phyloP scores from a whole-genome alignment of 2,888 invertebrate genomes.

The Petrolisthes cinctipes region DNA sequence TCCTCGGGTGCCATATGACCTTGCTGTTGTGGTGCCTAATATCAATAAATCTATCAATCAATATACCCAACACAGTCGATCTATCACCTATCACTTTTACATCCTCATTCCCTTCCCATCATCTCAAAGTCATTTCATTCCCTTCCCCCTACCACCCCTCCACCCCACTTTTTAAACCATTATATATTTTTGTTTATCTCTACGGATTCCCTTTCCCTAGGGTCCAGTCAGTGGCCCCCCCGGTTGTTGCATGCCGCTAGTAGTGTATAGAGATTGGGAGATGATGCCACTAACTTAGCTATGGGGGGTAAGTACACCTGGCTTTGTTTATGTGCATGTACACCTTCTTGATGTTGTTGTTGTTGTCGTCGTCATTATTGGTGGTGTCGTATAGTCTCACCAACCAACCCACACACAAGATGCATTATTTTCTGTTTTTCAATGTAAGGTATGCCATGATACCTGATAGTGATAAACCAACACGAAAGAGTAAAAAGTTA shows the following conservation, averaged over 20 bases:
- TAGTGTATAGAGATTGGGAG: slow-evolving; percentile 53
- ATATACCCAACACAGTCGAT: not conserved
- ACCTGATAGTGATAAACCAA: no score
- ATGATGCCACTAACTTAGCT: slow-evolving; percentile 40
- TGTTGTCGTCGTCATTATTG: not conserved
- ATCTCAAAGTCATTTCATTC: not conserved
- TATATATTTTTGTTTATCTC: slow-evolving; percentile 17
- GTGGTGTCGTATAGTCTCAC: no score
- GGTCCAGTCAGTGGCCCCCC: slow-evolving; percentile 41
- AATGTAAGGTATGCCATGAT: no score
- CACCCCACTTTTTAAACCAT: not conserved
- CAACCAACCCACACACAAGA: no score
- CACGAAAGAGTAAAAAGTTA: no score
- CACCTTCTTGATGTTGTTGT: not conserved
- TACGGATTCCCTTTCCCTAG: slow-evolving; percentile 39
- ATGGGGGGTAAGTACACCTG: slow-evolving; percentile 48
- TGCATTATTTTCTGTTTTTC: no score
- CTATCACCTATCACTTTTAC: not conserved
- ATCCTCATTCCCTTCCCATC: not conserved
- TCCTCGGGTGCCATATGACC: not conserved
- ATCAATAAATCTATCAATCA: not conserved
- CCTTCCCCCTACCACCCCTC: not conserved
- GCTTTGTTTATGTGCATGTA: slow-evolving; percentile 26
- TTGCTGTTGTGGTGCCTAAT: not conserved
- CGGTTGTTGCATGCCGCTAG: slow-evolving; percentile 61